Evolutionary conservation across 53 echinoderm and acorn worm species (phyloP).

Genomic region (Temnopleurus reevesii): DNA sequence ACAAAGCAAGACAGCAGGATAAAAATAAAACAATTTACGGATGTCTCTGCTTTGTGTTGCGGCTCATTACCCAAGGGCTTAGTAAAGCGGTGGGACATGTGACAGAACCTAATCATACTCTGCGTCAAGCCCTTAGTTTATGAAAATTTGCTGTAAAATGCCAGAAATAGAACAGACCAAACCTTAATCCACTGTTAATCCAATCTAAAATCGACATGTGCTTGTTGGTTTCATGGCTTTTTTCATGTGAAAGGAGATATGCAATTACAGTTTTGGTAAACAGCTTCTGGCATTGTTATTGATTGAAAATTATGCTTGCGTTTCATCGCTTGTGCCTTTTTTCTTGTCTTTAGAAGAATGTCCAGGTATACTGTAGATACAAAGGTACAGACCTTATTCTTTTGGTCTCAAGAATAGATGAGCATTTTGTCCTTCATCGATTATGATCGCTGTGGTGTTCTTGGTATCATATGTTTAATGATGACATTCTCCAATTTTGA

Average conservation of each 20-base stretch:
- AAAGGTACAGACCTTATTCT: too few species aligned
- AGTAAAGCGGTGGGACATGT: not conserved
- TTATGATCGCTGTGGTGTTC: too few species aligned
- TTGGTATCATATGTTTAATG: too few species aligned
- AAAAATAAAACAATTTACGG: conserved; percentile 21
- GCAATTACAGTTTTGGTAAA: not conserved
- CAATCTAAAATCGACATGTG: not conserved
- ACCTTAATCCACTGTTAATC: not conserved
- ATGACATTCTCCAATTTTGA: too few species aligned
- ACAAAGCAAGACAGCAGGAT: not conserved
- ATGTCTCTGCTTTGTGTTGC: not conserved
- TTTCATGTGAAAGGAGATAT: not conserved
- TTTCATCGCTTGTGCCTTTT: too few species aligned
- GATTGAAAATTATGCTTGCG: too few species aligned
- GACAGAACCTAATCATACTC: not conserved
- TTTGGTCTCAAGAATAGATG: too few species aligned
- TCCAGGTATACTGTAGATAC: too few species aligned
- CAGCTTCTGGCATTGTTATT: too few species aligned
- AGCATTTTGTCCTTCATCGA: too few species aligned
- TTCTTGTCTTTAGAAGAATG: too few species aligned
- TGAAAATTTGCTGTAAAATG: not conserved
- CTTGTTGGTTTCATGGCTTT: not conserved
- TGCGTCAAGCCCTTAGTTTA: too few species aligned
- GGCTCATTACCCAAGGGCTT: not conserved
- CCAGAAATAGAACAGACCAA: not conserved